Base-by-base conservation (phyloP, 2,888 invertebrate species). In the Phasia obesa region DNA sequence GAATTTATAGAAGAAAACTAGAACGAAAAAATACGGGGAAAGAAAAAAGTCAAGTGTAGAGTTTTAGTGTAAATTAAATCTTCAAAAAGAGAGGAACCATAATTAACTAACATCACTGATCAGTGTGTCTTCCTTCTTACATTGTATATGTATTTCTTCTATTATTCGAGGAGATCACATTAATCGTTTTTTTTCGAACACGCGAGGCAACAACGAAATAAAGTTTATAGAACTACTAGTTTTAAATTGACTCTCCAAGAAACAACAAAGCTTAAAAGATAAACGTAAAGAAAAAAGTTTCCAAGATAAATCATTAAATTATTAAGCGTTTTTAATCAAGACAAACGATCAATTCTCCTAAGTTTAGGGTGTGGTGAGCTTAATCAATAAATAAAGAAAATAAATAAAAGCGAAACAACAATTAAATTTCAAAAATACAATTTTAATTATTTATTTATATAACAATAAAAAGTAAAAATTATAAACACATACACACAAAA, bases 351-450 rank as follows among this genome's bases (percentile, higher is more conserved):
- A 73, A 62, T 71, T 65, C 73, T 67, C 9, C 35, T 47, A 69
- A 76, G 44, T 74, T 81, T 85, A 84, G 89, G 90, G 88, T 90
- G 90, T 88, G 88, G 90, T 88, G 87, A 86, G 59, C 73, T 80
- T 73, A 38, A 42, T 57, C 44, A 67, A 73, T 53, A 60, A 73
- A 60, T 25, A 74, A 79, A 62, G 11, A 55, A 74, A n/a, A 70
- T 44, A 0, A 55, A 62, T 57, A 53, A 7, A 70, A 70, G 9
- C 35, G 4, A 35, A 35, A 35, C 11, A 35, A n/a, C n/a, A 35
- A 35, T 35, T 47, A 55, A 5, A 1, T 21, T 47, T 53, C 1
- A 1, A 42, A 60, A 73, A 23, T 21, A 35, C 57, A 65, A 23
- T 17, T 49, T 23, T 62, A 42, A n/a, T n/a, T 38, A 25, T 13